A percentile compares a stretch with the other conserved stretches of the same genome.
Conservation (phyloP, 2,888 invertebrate genomes). For the Pachydiplax longipennis region DNA sequence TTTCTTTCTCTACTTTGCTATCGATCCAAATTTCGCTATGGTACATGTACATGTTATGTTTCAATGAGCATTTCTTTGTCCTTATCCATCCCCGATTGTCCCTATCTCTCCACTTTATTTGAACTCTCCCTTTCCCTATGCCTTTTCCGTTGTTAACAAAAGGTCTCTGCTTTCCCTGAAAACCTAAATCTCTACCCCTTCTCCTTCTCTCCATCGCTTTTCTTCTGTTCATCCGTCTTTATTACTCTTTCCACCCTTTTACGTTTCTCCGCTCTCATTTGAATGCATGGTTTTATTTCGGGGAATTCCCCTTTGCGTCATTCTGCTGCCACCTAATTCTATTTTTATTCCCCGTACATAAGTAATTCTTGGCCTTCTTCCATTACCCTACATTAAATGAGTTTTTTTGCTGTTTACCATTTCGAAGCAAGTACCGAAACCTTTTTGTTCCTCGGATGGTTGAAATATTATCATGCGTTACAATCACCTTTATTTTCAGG, state of each 20-base stretch:
- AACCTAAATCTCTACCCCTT: not conserved
- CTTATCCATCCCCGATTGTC: not conserved
- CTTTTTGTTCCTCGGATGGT: not conserved
- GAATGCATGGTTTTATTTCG: not conserved
- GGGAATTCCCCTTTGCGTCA: not conserved
- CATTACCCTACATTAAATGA: not conserved
- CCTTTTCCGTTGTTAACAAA: conserved; percentile 44
- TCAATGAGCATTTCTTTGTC: not conserved
- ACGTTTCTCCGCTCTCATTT: not conserved
- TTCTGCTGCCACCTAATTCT: not conserved
- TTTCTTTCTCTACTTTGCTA: no score
- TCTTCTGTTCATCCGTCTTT: not conserved
- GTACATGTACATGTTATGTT: no score
- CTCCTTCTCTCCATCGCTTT: not conserved
- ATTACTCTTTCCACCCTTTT: not conserved
- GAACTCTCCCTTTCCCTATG: not conserved
- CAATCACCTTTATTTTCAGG: no score
- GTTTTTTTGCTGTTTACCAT: no score
- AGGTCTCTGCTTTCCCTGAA: not conserved
- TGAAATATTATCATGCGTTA: no score
- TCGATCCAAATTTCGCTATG: no score
- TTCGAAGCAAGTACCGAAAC: not conserved
- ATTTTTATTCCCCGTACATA: not conserved
- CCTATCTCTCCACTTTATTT: not conserved
- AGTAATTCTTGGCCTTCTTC: no score